Evolutionary conservation across 2,888 invertebrate species (phyloP).

Genomic region (Nephrotoma appendiculata): DNA sequence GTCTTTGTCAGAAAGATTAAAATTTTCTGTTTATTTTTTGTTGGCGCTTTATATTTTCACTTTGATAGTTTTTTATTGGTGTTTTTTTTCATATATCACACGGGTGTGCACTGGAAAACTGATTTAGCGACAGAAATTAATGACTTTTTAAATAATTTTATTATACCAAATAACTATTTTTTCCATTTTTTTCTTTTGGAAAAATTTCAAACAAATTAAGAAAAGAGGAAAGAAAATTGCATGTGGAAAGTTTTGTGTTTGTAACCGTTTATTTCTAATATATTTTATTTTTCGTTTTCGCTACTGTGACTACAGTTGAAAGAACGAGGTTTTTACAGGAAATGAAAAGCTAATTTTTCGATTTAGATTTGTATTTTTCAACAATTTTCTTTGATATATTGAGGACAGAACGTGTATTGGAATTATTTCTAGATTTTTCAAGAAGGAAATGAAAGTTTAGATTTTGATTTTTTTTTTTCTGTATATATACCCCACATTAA

Average conservation of each 20-base stretch:
- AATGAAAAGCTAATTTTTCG: neutral
- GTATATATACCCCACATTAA: no score
- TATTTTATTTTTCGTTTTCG: neutral
- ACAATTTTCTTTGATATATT: no score
- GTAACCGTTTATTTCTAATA: neutral
- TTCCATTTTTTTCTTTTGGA: neutral
- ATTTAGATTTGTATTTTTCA: neutral
- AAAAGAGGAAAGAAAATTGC: neutral
- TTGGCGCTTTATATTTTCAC: no score
- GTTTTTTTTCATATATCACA: neutral
- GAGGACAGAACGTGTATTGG: neutral
- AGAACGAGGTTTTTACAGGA: neutral
- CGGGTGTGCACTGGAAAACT: neutral
- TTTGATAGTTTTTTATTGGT: no score
- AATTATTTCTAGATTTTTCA: neutral
- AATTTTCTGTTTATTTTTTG: neutral
- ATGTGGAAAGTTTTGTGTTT: neutral
- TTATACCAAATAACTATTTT: neutral
- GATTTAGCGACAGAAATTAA: neutral
- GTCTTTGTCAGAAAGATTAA: neutral
- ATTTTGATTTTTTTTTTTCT: no score
- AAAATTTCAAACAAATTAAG: neutral
- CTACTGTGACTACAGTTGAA: neutral
- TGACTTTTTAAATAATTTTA: neutral
- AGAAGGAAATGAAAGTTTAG: neutral